Conservation (phyloP, 2,113 vertebrate genomes). For the Cebus imitator region DNA sequence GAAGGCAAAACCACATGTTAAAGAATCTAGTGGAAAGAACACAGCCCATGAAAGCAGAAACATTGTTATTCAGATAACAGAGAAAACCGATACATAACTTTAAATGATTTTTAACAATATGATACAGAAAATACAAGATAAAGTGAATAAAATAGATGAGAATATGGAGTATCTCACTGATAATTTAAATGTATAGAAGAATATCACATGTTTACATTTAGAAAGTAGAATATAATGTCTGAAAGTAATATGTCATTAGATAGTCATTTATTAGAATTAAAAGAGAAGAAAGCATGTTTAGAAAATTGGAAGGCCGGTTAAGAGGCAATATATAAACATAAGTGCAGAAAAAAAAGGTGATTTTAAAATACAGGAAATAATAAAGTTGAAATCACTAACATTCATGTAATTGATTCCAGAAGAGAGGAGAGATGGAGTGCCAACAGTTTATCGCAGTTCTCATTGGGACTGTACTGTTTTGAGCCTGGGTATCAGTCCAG, state of each 20-base stretch:
- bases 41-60: background rate
- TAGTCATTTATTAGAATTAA: background rate
- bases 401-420: background rate
- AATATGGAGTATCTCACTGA: background rate
- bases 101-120: background rate
- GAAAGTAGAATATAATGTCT: background rate
- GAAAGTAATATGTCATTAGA: background rate
- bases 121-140: background rate
- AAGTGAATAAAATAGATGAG: background rate
- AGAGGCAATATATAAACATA: background rate
- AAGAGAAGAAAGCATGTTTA: background rate
- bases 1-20: background rate
- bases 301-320: background rate
- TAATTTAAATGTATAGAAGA: background rate
- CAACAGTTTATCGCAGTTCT: background rate
- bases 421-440: background rate
- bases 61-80: background rate
- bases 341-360: background rate
- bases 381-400: background rate
- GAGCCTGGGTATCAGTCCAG: background rate
- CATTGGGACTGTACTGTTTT: background rate
- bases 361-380: background rate
- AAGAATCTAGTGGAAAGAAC: background rate
- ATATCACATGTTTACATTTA: background rate
- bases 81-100: background rate